These are phyloP conservation scores for Plecturocebus donacophilus DNA, from an alignment of 2,113 vertebrate genomes.

Conservation along the genomic window DNA sequence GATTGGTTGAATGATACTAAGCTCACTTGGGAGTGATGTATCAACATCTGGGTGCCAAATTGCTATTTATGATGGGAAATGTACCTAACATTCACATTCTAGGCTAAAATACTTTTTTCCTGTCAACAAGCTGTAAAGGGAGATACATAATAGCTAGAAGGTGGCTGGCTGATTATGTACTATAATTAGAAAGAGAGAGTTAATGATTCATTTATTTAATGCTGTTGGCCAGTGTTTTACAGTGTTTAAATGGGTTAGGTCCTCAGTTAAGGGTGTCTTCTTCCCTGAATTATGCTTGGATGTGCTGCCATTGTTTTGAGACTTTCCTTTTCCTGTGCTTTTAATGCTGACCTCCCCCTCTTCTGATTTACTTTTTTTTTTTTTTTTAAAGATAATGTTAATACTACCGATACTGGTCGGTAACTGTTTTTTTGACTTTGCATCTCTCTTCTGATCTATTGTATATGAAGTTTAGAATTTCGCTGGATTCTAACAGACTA, in stretches of 20 bases:
- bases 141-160: not conserved
- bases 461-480: not conserved
- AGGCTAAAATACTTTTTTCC: not conserved
- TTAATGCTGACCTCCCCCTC: not conserved
- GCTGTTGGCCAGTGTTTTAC: not conserved
- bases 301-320: not conserved
- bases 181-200: not conserved
- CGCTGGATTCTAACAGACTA: not conserved
- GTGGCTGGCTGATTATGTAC: not conserved
- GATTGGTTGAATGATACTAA: not conserved
- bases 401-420: not conserved
- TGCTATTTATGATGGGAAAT: not conserved
- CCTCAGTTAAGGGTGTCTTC: not conserved
- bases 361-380: not conserved
- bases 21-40: not conserved
- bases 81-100: not conserved
- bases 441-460: not conserved
- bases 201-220: not conserved
- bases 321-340: not conserved
- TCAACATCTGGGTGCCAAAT: not conserved
- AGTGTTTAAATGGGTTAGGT: not conserved
- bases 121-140: not conserved
- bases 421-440: not conserved
- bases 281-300: not conserved
- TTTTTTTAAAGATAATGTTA: not conserved